Evolutionary conservation across 2,888 invertebrate genomes (phyloP).

Genomic region (Philereme vetulata): DNA sequence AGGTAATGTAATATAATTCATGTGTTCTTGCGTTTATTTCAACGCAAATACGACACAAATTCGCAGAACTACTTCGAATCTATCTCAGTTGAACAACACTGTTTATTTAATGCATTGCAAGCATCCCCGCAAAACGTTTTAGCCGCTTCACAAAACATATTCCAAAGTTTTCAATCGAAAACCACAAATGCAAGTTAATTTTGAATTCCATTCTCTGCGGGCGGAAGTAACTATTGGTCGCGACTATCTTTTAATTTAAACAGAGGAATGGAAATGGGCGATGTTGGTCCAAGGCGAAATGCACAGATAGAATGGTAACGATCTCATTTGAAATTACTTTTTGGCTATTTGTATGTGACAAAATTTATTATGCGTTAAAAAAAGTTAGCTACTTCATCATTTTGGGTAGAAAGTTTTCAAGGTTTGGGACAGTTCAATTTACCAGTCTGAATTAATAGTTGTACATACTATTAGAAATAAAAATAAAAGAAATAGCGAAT

Average conservation of each 20-base stretch:
- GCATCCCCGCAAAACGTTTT: conserved; percentile 26
- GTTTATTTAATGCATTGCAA: conserved; percentile 13
- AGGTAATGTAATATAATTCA: too few species aligned
- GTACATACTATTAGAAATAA: too few species aligned
- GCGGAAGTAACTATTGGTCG: conserved; percentile 60
- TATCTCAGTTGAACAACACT: neutral
- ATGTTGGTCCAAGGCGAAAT: conserved; percentile 7
- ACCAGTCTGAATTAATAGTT: too few species aligned
- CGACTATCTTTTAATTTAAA: conserved; percentile 69
- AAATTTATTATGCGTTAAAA: too few species aligned
- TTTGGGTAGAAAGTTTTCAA: too few species aligned
- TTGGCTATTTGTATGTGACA: too few species aligned
- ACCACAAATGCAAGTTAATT: conserved; percentile 51
- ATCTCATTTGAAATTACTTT: neutral
- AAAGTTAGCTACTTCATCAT: too few species aligned
- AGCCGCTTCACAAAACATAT: conserved; percentile 35
- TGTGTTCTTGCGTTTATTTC: too few species aligned
- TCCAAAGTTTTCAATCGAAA: conserved; percentile 41
- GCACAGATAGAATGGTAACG: neutral
- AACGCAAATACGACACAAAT: too few species aligned
- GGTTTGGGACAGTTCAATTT: too few species aligned
- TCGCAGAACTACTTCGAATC: conserved; percentile 1
- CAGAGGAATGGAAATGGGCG: conserved; percentile 50
- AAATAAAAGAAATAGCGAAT: too few species aligned
- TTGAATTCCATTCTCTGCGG: conserved; percentile 47